Conservation (phyloP, 2,113 vertebrate genomes). For the Numenius arquata region DNA sequence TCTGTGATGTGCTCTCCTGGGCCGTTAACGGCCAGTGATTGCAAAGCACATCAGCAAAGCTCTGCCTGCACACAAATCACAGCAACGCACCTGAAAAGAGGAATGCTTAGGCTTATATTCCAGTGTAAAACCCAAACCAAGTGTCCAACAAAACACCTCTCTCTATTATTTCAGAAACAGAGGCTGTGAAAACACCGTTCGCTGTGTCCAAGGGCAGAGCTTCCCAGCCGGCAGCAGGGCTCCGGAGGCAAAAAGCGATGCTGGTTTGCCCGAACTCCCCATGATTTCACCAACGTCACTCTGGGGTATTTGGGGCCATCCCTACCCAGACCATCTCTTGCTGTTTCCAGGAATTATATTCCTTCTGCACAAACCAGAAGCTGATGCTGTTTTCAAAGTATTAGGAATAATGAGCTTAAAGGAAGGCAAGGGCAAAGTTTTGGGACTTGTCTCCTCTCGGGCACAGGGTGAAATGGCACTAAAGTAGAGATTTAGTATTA, state of each 20-base stretch:
- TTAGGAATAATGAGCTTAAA: background rate
- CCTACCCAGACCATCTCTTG: background rate
- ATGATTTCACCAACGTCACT: fast-evolving
- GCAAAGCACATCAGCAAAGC: background rate
- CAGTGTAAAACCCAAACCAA: background rate
- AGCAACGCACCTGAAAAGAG: background rate
- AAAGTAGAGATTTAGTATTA: background rate
- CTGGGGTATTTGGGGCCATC: background rate
- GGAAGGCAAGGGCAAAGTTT: background rate
- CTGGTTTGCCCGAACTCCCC: background rate
- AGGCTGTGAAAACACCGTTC: background rate
- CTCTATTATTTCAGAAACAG: background rate
- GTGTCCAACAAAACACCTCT: fast-evolving
- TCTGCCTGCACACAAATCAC: background rate
- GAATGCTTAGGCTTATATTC: fast-evolving
- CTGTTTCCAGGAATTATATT: background rate
- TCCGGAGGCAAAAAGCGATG: background rate
- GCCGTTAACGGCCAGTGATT: fast-evolving
- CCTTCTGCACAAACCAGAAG: background rate
- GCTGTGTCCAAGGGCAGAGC: fast-evolving
- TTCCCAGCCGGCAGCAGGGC: background rate
- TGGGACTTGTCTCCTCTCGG: background rate
- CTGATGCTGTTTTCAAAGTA: background rate
- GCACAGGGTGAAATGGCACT: background rate
- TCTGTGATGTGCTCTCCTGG: background rate